Evolutionary conservation across 1,140 invertebrate genomes (phyloP).

Genomic region (Papilio xuthus): DNA sequence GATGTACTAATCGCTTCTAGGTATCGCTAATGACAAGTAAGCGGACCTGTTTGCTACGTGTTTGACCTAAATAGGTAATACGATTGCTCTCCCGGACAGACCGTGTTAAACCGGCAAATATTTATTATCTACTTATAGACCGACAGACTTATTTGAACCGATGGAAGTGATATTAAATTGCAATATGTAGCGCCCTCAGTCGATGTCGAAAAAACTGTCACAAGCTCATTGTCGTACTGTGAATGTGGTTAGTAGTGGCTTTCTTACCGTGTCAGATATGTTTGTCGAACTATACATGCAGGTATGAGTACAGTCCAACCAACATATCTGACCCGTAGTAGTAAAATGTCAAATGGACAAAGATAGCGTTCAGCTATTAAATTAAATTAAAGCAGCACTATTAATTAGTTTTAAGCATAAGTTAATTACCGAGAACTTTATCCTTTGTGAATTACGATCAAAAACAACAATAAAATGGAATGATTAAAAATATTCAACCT

Average conservation of each 20-base stretch:
- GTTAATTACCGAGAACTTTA: not conserved
- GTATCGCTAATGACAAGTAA: not conserved
- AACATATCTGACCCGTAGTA: no score
- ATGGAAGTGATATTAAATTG: not conserved
- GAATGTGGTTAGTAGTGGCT: no score
- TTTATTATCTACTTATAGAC: not conserved
- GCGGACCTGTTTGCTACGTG: not conserved
- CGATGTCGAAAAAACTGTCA: no score
- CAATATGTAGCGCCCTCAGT: no score
- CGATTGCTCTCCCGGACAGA: not conserved
- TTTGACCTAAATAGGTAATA: slow-evolving; percentile 19
- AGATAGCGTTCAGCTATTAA: not conserved
- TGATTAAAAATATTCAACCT: not conserved
- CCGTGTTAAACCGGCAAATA: not conserved
- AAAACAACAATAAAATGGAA: not conserved
- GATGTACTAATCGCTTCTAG: not conserved
- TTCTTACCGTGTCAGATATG: no score
- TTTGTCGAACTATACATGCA: no score
- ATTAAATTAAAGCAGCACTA: not conserved
- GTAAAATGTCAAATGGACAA: not conserved
- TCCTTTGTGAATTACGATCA: not conserved
- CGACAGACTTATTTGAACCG: no score
- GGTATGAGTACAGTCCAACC: not conserved
- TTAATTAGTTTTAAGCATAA: not conserved
- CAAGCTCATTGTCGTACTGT: no score